A percentile compares a stretch with the other conserved stretches of the same genome.
Evolutionary conservation across 2,113 vertebrate species (phyloP).

Genomic region (Sapayoa aenigma): DNA sequence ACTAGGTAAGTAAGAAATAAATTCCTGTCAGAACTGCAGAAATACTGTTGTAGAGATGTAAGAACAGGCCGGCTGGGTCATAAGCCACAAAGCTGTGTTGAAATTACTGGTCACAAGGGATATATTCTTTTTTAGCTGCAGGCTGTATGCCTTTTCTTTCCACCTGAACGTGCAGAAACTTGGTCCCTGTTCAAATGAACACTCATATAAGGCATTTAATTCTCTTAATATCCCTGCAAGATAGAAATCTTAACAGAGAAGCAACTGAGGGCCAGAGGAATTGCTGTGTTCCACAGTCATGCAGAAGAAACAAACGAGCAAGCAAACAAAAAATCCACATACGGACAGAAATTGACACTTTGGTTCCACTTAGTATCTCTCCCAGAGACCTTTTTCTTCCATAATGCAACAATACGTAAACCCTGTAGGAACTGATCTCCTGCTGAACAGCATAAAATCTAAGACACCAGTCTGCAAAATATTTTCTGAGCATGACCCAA

Average conservation of each 20-base stretch:
- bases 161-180: background rate
- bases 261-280: background rate
- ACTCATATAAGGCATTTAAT: background rate
- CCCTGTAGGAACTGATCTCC: background rate
- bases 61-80: slow-evolving; percentile 3
- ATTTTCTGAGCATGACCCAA: background rate
- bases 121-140: background rate
- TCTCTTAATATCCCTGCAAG: background rate
- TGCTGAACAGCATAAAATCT: background rate
- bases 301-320: background rate
- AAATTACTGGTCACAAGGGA: background rate
- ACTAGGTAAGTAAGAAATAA: slow-evolving; percentile 42
- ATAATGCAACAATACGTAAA: background rate
- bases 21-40: slow-evolving; percentile 22
- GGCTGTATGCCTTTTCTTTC: background rate
- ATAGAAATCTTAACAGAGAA: background rate
- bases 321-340: no score
- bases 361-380: background rate
- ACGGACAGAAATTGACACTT: background rate
- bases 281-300: background rate
- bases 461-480: background rate
- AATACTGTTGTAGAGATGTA: background rate
- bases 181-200: background rate
- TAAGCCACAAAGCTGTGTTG: background rate
- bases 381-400: background rate